phyloP scores from a whole-genome alignment of 2,888 invertebrate genomes.

The Melipona bicolor region DNA sequence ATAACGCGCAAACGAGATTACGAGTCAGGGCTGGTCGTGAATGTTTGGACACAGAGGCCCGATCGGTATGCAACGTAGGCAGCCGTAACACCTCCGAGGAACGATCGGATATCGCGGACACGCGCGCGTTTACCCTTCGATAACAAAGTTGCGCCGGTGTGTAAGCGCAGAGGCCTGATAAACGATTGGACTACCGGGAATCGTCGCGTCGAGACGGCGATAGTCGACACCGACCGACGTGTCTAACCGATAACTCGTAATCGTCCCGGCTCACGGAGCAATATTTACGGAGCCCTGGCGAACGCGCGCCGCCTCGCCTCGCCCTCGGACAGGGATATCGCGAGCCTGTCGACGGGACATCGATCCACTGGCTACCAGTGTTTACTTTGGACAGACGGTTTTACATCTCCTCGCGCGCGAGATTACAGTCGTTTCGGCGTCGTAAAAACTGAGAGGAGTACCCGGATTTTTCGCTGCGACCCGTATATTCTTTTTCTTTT shows the following conservation, averaged over 20 bases:
- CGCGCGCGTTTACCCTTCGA: constrained; percentile 66
- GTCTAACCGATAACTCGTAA: constrained; percentile 64
- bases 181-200: constrained; percentile 66
- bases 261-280: constrained; percentile 40
- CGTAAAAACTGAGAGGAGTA: constrained; percentile 7
- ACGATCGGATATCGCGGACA: constrained; percentile 63
- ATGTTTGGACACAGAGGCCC: background rate
- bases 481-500: background rate
- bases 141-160: constrained; percentile 62
- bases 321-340: constrained; percentile 23
- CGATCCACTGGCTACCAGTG: constrained; percentile 42
- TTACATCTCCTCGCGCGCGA: constrained; percentile 17
- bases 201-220: constrained; percentile 55
- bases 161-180: constrained; percentile 54
- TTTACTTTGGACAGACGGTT: constrained; percentile 31
- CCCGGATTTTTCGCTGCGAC: background rate
- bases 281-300: constrained; percentile 46
- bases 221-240: constrained; percentile 54
- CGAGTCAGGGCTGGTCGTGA: constrained; percentile 8
- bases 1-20: constrained; percentile 32
- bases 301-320: background rate
- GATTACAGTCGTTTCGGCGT: constrained; percentile 15
- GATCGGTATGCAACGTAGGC: constrained; percentile 44
- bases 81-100: constrained; percentile 46
- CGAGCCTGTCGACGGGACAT: constrained; percentile 22